phyloP scores from a whole-genome alignment of 1,140 invertebrate species.

The Drosophila simulans region DNA sequence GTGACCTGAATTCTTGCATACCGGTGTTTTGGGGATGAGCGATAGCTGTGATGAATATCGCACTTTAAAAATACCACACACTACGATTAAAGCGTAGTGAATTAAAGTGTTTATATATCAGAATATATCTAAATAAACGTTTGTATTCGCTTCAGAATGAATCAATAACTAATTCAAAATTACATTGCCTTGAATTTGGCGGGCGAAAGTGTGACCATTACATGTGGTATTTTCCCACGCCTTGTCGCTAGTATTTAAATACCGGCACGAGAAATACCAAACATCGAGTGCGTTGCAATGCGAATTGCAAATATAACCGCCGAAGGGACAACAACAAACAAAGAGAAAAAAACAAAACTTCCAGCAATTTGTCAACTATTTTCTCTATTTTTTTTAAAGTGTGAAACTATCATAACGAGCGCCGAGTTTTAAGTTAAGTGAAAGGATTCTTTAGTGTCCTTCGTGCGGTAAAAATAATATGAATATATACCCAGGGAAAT shows the following conservation, averaged over 20 bases:
- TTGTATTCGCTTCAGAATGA: too few relatives aligned
- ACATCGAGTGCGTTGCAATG: neutral
- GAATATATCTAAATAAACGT: too few relatives aligned
- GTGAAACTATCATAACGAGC: neutral
- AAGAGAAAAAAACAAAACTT: slow-evolving; percentile 1
- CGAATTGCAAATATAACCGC: slow-evolving; percentile 8
- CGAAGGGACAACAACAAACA: neutral
- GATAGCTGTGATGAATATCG: neutral
- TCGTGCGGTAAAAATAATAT: neutral
- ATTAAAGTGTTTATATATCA: too few relatives aligned
- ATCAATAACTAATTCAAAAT: too few relatives aligned
- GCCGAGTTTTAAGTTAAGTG: too few relatives aligned
- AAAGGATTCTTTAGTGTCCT: too few relatives aligned
- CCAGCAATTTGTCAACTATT: neutral
- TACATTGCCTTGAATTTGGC: neutral
- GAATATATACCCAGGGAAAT: neutral
- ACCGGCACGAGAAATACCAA: neutral
- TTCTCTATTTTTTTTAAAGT: slow-evolving; percentile 5
- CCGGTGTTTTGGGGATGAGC: neutral
- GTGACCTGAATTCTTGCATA: neutral
- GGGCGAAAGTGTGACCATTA: neutral
- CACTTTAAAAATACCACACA: neutral
- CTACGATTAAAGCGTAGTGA: too few relatives aligned
- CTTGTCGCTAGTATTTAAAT: neutral
- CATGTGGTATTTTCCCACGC: neutral